Base-by-base conservation (phyloP, 2,797 vertebrate genomes). In the Delichon dasypus region DNA sequence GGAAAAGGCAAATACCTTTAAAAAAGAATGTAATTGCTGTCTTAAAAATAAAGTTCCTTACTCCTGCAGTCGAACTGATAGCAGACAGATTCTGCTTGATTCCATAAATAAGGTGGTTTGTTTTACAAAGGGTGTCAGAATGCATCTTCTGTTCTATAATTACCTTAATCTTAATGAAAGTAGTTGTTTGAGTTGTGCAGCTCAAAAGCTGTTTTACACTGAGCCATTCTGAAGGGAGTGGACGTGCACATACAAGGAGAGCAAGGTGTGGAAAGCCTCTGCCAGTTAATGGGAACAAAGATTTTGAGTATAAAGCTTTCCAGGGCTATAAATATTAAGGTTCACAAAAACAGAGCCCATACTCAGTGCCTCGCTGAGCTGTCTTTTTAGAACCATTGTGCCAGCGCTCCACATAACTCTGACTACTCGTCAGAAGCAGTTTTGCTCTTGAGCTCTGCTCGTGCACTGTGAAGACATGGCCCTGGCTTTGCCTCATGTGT, bases 171-270 rank as follows among this genome's bases (percentile, higher is more conserved):
- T 38, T 78, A 70, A 58, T n/a, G 58, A 74, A 34, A 0, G 0
- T 27, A 34, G 22, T 5, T 61, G 48, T 55, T 90, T 70, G 54
- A 42, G 38, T 45, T 2, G 1, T 29, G 16, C 65, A 71, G 76
- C 48, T 34, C 64, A 17, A 50, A 57, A 76, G 45, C 47, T 74
- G 22, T 47, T 83, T 23, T 50, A 22, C 5, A 7, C 36, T 47
- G 47, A 38, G 12, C 38, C 76, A 17, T 67, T 91, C 47, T 54
- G 23, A 81, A 72, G 66, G 58, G 45, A 64, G 11, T 45, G 29
- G 62, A 23, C 9, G 5, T 26, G 14, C 18, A 17, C 0, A 0
- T 44, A 18, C 26, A n/a, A 2, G 9, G 27, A 70, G 30, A 29
- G 26, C 29, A 50, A 48, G 10, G 17, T n/a, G 30, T 47, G 55